Base-by-base conservation (phyloP, 2,797 vertebrate genomes). In the Muscicapa comitata region DNA sequence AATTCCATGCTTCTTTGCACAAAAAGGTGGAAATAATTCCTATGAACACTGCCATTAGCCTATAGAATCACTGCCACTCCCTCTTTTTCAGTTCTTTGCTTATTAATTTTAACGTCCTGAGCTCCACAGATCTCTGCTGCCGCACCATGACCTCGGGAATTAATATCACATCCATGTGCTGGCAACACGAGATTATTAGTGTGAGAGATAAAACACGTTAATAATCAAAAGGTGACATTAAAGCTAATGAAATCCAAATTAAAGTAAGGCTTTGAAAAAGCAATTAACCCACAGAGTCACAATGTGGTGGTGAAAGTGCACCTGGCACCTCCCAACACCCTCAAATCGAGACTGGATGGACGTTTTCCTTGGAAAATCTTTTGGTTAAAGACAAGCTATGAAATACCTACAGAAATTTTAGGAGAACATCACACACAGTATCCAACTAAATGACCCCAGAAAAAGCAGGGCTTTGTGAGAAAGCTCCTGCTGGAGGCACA, bases 151-250 rank as follows among this genome's bases (percentile, higher is more conserved):
- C 63, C 59, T 55, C 2, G 2, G 40, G 25, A 82, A 74, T 53
- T 15, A 6, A 6, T 28, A 59, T 26, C 24, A 26, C 5, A 33
- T 19, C 47, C 78, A 42, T 1, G 2, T 3, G 53, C 62, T 17
- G 35, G 66, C 66, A 62, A 42, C 2, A 13, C 0, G 4, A 80
- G 37, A 54, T 40, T 33, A 45, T 54, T 33, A 43, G 10, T 0
- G 5, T 2, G 48, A 77, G 55, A 62, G 33, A 31, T 10, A 66
- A 48, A 51, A n/a, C 33, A 21, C 2, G 2, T 25, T 29, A 17
- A 55, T 23, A 73, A 42, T 15, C 51, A 57, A 50, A n/a, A 43
- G 35, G 65, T 45, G 59, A 25, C 37, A 21, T 53, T 26, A 90
- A n/a, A 66, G 47, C 14, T 31, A 59, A 80, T 88, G 63, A 88